Evolutionary conservation across 2,113 vertebrate genomes (phyloP).

Genomic region (Poeciliopsis retropinna): DNA sequence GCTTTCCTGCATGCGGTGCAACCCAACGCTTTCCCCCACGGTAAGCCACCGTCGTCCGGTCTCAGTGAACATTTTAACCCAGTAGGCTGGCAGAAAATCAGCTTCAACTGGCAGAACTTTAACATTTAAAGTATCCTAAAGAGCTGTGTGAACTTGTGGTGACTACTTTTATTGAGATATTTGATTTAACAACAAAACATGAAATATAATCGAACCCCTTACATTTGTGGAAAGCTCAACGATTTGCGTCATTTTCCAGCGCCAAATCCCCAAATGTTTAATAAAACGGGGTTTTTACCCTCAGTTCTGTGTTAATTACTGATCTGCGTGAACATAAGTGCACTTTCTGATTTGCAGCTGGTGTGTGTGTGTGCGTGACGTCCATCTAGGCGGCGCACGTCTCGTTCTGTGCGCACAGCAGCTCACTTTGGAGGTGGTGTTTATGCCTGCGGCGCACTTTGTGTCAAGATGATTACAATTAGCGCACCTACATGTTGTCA

Average conservation of each 20-base stretch:
- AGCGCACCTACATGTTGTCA: conserved; percentile 27
- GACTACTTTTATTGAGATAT: not conserved
- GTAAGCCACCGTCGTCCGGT: conserved; percentile 77
- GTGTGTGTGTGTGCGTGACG: conserved; percentile 17
- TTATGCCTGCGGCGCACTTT: conserved; percentile 29
- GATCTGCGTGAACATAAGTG: not conserved
- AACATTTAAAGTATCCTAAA: no score
- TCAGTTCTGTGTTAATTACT: not conserved
- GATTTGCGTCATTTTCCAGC: no score
- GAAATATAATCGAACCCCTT: no score
- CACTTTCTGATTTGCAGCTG: conserved; percentile 7
- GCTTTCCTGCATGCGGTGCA: conserved; percentile 88
- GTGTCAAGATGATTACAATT: conserved; percentile 38
- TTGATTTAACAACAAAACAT: no score
- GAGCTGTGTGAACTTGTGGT: not conserved
- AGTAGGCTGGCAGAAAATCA: not conserved
- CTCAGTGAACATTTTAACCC: no score
- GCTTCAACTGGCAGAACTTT: not conserved
- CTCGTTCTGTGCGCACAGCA: conserved; percentile 22
- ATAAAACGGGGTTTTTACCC: not conserved
- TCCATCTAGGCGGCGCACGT: conserved; percentile 1
- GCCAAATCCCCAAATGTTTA: no score
- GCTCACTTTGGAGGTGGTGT: conserved; percentile 1
- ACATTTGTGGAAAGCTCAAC: no score
- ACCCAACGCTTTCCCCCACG: conserved; percentile 89